Conservation (phyloP, 2,888 invertebrate genomes). For the Heliothis peltigera region DNA sequence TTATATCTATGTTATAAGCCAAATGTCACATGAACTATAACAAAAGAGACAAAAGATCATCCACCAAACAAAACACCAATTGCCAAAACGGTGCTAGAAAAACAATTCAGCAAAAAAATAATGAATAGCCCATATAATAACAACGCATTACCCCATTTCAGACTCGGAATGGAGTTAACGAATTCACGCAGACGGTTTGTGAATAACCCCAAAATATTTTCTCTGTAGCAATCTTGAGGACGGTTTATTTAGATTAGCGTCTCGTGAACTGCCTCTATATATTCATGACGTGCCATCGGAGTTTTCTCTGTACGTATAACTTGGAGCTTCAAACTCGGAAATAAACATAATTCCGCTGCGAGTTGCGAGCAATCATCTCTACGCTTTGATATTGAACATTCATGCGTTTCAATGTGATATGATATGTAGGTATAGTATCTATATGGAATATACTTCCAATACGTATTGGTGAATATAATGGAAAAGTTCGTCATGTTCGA, state of each 20-base stretch:
- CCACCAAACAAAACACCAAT: background rate
- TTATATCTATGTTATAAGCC: too few relatives aligned
- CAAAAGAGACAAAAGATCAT: too few relatives aligned
- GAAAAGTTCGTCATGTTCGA: conserved; percentile 22
- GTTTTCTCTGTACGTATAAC: conserved; percentile 65
- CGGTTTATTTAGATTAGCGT: conserved; percentile 78
- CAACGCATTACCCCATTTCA: conserved; percentile 42
- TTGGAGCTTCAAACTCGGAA: conserved; percentile 65
- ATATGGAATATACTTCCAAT: conserved; percentile 10
- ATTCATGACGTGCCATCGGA: conserved; percentile 73
- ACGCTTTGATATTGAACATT: conserved; percentile 59
- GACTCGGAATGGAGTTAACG: conserved; percentile 60
- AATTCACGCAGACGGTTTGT: conserved; percentile 60
- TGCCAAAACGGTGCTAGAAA: conserved; percentile 2
- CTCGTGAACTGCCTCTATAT: conserved; percentile 71
- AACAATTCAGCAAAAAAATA: conserved; percentile 25
- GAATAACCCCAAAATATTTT: conserved; percentile 71
- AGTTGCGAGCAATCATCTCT: conserved; percentile 62
- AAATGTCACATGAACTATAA: too few relatives aligned
- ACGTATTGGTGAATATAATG: conserved; percentile 28
- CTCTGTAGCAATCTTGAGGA: conserved; percentile 67
- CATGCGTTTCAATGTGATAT: conserved; percentile 58
- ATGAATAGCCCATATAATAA: conserved; percentile 34
- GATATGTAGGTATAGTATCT: conserved; percentile 13
- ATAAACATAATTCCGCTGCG: conserved; percentile 67